Percentiles rank a stretch among this genome's conserved stretches.
Evolutionary conservation across 2,888 invertebrate species (phyloP).

Genomic region (Fragum fragum): DNA sequence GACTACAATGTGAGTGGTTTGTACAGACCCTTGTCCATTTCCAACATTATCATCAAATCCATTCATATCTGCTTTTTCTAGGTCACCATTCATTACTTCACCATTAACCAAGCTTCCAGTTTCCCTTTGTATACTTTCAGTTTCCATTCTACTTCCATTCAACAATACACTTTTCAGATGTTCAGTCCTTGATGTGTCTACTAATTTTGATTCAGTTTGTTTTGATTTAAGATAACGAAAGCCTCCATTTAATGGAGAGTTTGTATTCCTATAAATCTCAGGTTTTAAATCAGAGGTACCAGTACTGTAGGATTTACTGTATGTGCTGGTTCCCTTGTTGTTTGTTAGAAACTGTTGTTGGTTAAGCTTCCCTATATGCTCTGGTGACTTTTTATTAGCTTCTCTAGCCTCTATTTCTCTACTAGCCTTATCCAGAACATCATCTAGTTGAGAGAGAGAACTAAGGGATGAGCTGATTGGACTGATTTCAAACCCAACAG

Average conservation of each 20-base stretch:
- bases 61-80: not conserved
- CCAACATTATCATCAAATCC: conserved; percentile 9
- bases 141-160: not conserved
- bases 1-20: conserved; percentile 11
- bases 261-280: not conserved
- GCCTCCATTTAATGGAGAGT: not conserved
- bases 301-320: not conserved
- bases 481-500: conserved; percentile 8
- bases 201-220: not conserved
- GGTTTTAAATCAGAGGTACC: not conserved
- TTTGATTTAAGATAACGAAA: conserved; percentile 25
- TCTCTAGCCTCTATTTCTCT: conserved; percentile 19
- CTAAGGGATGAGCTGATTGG: conserved; percentile 44
- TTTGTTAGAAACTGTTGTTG: conserved; percentile 13
- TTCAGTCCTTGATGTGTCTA: not conserved
- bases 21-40: conserved; percentile 33
- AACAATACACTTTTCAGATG: not conserved
- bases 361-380: not conserved
- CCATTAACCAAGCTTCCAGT: not conserved
- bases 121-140: not conserved
- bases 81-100: not conserved
- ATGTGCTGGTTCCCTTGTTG: not conserved
- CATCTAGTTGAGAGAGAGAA: conserved; percentile 53
- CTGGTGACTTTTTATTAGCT: not conserved
- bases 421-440: conserved; percentile 41